Evolutionary conservation across 37 sponge, comb jelly and placozoan species (phyloP).

Genomic region (Cladorhizidae sp.): DNA sequence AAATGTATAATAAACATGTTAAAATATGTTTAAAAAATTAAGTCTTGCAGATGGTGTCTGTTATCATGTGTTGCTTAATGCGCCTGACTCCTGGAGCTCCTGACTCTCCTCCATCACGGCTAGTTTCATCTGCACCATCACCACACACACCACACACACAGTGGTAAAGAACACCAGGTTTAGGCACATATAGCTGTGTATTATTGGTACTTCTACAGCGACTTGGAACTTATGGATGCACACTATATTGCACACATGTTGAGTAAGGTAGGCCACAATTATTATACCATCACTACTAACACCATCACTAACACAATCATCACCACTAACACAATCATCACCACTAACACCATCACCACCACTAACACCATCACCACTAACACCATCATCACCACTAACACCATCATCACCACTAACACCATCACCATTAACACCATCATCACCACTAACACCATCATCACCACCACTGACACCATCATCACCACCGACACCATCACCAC

Average conservation of each 20-base stretch:
- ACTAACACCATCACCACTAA: slow-evolving; percentile 4
- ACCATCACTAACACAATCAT: slow-evolving; percentile 17
- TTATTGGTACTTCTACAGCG: too few species aligned
- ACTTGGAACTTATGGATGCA: too few species aligned
- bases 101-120: slow-evolving; percentile 26
- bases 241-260: too few species aligned
- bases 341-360: slow-evolving; percentile 1
- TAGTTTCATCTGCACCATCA: slow-evolving; percentile 14
- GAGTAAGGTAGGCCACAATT: too few species aligned
- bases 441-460: not conserved
- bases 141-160: not conserved
- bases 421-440: not conserved
- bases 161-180: too few species aligned
- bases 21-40: too few species aligned
- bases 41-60: too few species aligned
- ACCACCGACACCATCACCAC: not conserved
- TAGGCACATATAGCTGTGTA: too few species aligned
- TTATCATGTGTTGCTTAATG: too few species aligned
- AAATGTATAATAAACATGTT: too few species aligned
- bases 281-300: too few species aligned
- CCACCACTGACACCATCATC: slow-evolving; percentile 1
- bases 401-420: slow-evolving; percentile 14
- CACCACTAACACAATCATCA: not conserved
- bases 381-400: not conserved
- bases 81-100: not conserved